Evolutionary conservation across 1,140 invertebrate species (phyloP).

Genomic region (Phenacoccus solenopsis): DNA sequence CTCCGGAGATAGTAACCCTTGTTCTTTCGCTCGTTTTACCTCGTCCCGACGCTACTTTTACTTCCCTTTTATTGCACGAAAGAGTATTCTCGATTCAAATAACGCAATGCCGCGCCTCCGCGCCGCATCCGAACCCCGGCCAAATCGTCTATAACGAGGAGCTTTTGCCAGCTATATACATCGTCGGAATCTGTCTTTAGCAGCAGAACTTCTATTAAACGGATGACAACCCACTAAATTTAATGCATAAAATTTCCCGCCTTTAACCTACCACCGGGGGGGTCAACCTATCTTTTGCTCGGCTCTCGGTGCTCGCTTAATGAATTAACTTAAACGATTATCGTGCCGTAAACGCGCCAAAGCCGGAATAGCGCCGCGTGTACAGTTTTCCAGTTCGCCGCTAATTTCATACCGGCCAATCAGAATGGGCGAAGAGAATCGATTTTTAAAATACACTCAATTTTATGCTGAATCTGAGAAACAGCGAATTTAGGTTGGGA

Average conservation of each 20-base stretch:
- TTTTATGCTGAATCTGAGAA: too few species aligned
- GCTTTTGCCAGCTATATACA: neutral
- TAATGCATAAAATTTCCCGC: neutral
- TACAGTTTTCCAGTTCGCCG: too few species aligned
- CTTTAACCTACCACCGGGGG: neutral
- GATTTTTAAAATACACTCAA: neutral
- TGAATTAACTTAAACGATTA: neutral
- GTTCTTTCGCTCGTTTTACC: neutral
- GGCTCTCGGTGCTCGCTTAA: neutral
- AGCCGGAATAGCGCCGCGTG: too few species aligned
- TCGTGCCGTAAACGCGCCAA: neutral
- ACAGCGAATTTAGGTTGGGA: too few species aligned
- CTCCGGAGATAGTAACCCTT: slow-evolving; percentile 1
- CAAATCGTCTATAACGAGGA: neutral
- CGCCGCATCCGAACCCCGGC: neutral
- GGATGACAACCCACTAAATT: neutral
- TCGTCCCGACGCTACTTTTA: neutral
- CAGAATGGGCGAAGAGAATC: neutral
- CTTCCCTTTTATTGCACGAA: slow-evolving; percentile 1
- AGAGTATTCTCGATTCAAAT: slow-evolving; percentile 2
- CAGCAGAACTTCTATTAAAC: neutral
- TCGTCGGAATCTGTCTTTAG: neutral
- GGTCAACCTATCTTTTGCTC: too few species aligned
- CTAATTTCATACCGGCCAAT: neutral
- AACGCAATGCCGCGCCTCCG: neutral